A percentile compares a stretch with the other conserved stretches of the same genome.
Evolutionary conservation across 2,113 vertebrate genomes (phyloP).

Genomic region (Fregata magnificens): DNA sequence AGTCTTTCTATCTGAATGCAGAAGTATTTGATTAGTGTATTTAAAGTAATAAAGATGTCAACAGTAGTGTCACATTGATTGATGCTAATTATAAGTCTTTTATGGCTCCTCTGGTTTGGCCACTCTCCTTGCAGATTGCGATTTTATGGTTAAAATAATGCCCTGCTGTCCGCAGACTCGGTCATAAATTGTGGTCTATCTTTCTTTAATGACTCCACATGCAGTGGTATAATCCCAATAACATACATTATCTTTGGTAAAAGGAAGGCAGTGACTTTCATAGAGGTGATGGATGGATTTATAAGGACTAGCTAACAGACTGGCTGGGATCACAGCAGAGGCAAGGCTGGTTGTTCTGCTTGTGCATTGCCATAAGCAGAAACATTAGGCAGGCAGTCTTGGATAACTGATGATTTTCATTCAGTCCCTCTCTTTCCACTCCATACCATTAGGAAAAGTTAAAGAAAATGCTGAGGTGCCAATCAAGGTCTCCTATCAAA

Average conservation of each 20-base stretch:
- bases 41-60: constrained; percentile 82
- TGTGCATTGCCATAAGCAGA: not conserved
- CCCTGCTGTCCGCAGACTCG: constrained; percentile 59
- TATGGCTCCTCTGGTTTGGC: constrained; percentile 71
- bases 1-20: constrained; percentile 66
- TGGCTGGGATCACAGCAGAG: constrained; percentile 45
- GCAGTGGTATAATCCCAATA: constrained; percentile 68
- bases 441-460: not conserved
- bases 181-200: constrained; percentile 76
- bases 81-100: constrained; percentile 79
- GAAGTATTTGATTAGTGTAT: constrained; percentile 78
- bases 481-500: not conserved
- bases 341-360: constrained; percentile 18
- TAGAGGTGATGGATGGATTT: constrained; percentile 65
- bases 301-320: constrained; percentile 50
- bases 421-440: not conserved
- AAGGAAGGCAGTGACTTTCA: constrained; percentile 66
- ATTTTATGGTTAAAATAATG: constrained; percentile 81
- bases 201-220: constrained; percentile 71
- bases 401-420: constrained; percentile 55
- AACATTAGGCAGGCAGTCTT: not conserved
- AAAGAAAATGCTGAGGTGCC: not conserved
- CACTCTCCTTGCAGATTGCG: constrained; percentile 70
- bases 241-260: constrained; percentile 73
- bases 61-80: constrained; percentile 74